phyloP scores from a whole-genome alignment of 2,797 vertebrate genomes.

The Gephyroberyx darwinii region DNA sequence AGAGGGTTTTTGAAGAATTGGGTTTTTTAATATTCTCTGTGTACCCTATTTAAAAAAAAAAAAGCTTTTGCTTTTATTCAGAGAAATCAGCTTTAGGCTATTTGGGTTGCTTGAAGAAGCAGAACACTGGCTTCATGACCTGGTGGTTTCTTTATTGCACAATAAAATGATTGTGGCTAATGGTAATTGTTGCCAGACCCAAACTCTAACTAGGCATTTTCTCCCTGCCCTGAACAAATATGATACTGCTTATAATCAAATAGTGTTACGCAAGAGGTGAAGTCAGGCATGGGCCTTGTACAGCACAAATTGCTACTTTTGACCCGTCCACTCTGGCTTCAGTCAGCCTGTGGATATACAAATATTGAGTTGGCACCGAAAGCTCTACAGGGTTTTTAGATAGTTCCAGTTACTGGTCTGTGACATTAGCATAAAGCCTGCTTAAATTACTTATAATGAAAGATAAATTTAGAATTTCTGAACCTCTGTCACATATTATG shows the following conservation, averaged over 20 bases:
- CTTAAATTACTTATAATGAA: conserved; percentile 34
- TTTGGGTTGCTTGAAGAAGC: conserved; percentile 32
- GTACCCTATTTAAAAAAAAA: conserved; percentile 3
- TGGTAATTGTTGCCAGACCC: conserved; percentile 6
- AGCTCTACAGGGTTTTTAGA: conserved; percentile 43
- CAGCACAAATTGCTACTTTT: conserved; percentile 46
- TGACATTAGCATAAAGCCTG: conserved; percentile 42
- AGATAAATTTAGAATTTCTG: conserved; percentile 24
- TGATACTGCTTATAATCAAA: conserved; percentile 24
- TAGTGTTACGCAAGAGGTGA: conserved; percentile 29
- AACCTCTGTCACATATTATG: conserved; percentile 20
- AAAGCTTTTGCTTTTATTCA: conserved; percentile 33
- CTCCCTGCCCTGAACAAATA: conserved; percentile 32
- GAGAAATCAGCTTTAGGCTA: conserved; percentile 23
- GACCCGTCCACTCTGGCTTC: conserved; percentile 28
- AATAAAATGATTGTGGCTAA: conserved; percentile 10
- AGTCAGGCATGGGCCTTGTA: conserved; percentile 42
- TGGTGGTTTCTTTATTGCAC: conserved; percentile 17
- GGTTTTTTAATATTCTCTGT: conserved; percentile 36
- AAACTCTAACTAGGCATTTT: conserved; percentile 4
- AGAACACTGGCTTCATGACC: conserved; percentile 16
- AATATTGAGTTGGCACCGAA: conserved; percentile 46
- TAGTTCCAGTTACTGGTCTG: conserved; percentile 52
- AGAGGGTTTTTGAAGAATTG: conserved; percentile 18
- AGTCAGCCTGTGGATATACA: conserved; percentile 31